Percentiles rank a stretch among this genome's conserved stretches.
Conservation (phyloP, 2,113 vertebrate genomes). For the Nothocercus julius region DNA sequence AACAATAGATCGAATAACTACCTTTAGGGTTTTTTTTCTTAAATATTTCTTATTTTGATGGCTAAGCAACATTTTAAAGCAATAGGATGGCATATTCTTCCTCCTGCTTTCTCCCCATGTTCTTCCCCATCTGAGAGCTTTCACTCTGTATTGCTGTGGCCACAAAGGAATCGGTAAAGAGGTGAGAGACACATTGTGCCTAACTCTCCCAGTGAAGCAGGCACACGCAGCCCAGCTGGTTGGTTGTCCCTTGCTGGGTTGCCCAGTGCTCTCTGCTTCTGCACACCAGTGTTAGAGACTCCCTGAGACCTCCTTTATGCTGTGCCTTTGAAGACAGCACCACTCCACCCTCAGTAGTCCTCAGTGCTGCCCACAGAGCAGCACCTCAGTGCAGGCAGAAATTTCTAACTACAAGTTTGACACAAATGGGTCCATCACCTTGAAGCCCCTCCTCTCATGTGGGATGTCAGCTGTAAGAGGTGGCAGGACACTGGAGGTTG, state of each 20-base stretch:
- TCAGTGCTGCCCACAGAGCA: neutral
- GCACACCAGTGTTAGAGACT: too few relatives aligned
- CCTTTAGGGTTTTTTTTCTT: neutral
- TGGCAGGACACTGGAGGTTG: neutral
- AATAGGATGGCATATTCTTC: neutral
- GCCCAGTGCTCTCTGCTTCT: neutral
- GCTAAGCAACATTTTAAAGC: neutral
- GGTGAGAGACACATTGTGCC: too few relatives aligned
- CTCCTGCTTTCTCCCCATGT: neutral
- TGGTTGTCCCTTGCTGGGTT: neutral
- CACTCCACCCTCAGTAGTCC: neutral
- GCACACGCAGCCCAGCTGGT: neutral
- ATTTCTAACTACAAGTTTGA: neutral
- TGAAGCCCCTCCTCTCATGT: neutral
- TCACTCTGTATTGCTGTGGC: rapidly evolving
- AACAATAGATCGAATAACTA: neutral
- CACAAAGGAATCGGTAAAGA: neutral
- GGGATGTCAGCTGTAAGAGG: too few relatives aligned
- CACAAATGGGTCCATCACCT: neutral
- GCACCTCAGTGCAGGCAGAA: neutral
- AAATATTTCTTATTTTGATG: neutral
- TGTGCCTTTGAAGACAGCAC: neutral
- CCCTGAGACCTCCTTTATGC: neutral
- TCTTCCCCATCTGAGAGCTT: neutral
- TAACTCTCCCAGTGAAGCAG: neutral